Evolutionary conservation across 2,797 vertebrate genomes (phyloP).

Genomic region (Erpetoichthys calabaricus): DNA sequence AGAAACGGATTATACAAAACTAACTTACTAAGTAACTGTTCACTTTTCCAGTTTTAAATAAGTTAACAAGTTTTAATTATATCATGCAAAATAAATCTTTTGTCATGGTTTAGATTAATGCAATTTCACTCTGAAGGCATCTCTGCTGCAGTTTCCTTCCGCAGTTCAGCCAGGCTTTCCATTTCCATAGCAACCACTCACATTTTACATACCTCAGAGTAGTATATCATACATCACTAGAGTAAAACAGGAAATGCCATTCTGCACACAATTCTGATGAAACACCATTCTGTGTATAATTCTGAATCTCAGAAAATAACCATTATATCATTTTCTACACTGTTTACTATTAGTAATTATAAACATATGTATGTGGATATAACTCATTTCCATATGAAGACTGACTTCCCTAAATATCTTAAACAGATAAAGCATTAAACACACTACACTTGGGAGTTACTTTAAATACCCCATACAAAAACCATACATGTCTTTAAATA

Average conservation of each 20-base stretch:
- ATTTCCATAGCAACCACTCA: slow-evolving; percentile 49
- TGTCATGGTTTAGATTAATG: no score
- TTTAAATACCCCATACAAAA: no score
- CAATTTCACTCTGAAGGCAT: slow-evolving; percentile 23
- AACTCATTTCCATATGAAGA: slow-evolving; percentile 7
- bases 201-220: slow-evolving; percentile 33
- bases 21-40: no score
- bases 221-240: slow-evolving; percentile 21
- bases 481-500: no score
- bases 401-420: no score
- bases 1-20: no score
- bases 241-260: slow-evolving; percentile 36
- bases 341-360: slow-evolving; percentile 21
- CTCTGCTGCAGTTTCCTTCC: slow-evolving; percentile 25
- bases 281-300: slow-evolving; percentile 24
- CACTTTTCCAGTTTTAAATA: no score
- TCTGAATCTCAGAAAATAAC: slow-evolving; percentile 15
- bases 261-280: slow-evolving; percentile 26
- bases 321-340: slow-evolving; percentile 8
- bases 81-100: no score
- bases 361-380: slow-evolving; percentile 17
- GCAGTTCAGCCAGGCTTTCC: slow-evolving; percentile 27
- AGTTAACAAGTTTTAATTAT: no score
- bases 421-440: no score
- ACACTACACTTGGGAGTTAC: no score